Evolutionary conservation across 2,797 vertebrate genomes (phyloP), one percentile per base, ranked within the genome.

Genomic region (Melanotaenia maccullochi): DNA sequence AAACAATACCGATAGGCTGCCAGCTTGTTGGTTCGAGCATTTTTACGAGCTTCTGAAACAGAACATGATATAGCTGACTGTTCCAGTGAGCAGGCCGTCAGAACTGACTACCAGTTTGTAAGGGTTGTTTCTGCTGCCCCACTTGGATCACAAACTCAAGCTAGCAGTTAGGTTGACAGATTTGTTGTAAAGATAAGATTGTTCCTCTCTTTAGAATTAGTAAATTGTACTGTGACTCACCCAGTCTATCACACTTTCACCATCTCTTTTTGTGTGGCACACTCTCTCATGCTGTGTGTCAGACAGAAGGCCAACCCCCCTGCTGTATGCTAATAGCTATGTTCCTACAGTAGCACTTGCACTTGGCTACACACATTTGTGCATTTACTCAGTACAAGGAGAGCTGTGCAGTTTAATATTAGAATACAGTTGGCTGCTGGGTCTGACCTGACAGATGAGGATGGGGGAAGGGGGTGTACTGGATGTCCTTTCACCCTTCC

Each of bases 331-430:
- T 82, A 87, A 88, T 75, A 62, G 76, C 20, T 13, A 33, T n/a
- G 58, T 67, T 85, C 40, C 78, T 82, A 77, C 62, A 74, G 65
- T 68, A 68, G 32, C 70, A 78, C 58, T 73, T 64, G 28, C 1
- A 79, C 40, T 2, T 67, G 0, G 52, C 63, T 33, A 55, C 42
- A 35, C 55, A 28, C 54, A 22, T 9, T 28, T 6, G 9, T 22
- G 18, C 5, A 28, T 11, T 20, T 24, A 60, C 28, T n/a, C 35
- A 44, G 55, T 32, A 5, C 25, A 75, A 58, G 57, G 9, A 4
- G 75, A 84, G 73, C 79, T 86, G 83, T 87, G 81, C 60, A 35
- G 76, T 78, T 82, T 80, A 88, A 85, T 84, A 91, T 90, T 88
- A 90, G 54, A 58, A 61, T 73, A 73, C 83, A 81, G 63, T 85